Base-by-base conservation (phyloP, 2,113 vertebrate genomes). In the Maccullochella peelii region DNA sequence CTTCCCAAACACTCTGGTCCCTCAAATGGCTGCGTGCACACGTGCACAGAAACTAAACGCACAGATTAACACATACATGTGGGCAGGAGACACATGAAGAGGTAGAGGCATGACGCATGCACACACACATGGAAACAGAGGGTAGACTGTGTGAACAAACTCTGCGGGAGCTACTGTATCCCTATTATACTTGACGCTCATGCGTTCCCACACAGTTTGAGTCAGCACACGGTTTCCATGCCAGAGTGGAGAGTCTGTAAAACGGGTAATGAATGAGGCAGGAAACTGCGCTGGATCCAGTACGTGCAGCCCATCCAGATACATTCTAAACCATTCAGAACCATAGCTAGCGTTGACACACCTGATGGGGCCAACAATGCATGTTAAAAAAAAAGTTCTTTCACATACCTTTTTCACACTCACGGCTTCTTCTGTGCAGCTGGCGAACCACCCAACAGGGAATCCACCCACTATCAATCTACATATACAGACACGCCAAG, bases 241-340 rank as follows among this genome's bases (percentile, higher is more conserved):
- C 86, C 88, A 93, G 57, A 90, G 66, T 66, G 47, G 70, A 72
- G 74, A 92, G 90, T 91, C 87, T 92, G 88, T 90, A 89, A 90
- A 93, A 89, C 8, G 66, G 80, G 76, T 89, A 91, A 93, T 92
- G 89, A 93, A 93, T 81, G 91, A 84, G 78, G 68, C 86, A 92
- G 89, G 84, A 92, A 92, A 84, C 71, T 49, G 33, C 40, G 63
- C 49, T 86, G 78, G 87, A 88, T 88, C 67, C 76, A 88, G 82
- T 21, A n/a, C 70, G 72, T 20, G 40, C 77, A 78, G 70, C 68
- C 47, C 55, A 72, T 89, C 80, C 83, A 87, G 82, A 85, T 66
- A 40, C 82, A 78, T 75, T 89, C 62, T 11, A 49, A 86, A 71
- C 67, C 70, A 86, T 77, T 81, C 57, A 74, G 66, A 87, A 84